Evolutionary conservation across 1,140 invertebrate genomes (phyloP).

Genomic region (Campoletis sonorensis): DNA sequence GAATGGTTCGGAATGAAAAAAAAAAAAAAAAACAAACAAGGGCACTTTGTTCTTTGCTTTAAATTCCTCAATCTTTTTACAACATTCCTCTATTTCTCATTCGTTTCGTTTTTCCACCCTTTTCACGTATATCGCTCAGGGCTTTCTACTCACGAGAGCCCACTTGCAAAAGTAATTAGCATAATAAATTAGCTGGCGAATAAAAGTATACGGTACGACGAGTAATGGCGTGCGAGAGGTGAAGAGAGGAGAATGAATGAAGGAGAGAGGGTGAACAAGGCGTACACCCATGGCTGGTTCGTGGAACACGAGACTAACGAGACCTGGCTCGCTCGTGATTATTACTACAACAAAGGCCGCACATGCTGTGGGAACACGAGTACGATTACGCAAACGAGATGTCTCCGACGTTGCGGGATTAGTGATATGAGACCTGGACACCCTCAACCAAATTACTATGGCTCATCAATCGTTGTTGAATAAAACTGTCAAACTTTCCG

Average conservation of each 20-base stretch:
- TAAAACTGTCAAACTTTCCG: too few relatives aligned
- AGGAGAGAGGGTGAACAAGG: neutral
- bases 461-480: too few relatives aligned
- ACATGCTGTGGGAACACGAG: conserved; percentile 2
- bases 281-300: neutral
- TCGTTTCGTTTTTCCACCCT: neutral
- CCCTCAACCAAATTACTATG: neutral
- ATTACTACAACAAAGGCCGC: conserved; percentile 10
- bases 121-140: conserved; percentile 4
- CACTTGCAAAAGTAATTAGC: conserved; percentile 63
- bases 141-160: conserved; percentile 14
- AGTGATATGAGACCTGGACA: neutral
- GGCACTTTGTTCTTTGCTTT: neutral
- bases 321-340: neutral
- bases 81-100: neutral
- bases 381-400: conserved; percentile 4
- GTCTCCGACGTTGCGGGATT: neutral
- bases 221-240: conserved; percentile 5
- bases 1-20: neutral
- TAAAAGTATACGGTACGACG: conserved; percentile 51
- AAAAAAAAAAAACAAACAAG: neutral
- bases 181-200: conserved; percentile 65
- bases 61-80: too few relatives aligned
- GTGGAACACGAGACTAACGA: conserved; percentile 3
- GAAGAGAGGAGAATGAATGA: conserved; percentile 3